These are phyloP conservation scores for Hyperopisus bebe DNA, from an alignment of 2,113 vertebrate genomes.

Conservation along the genomic window DNA sequence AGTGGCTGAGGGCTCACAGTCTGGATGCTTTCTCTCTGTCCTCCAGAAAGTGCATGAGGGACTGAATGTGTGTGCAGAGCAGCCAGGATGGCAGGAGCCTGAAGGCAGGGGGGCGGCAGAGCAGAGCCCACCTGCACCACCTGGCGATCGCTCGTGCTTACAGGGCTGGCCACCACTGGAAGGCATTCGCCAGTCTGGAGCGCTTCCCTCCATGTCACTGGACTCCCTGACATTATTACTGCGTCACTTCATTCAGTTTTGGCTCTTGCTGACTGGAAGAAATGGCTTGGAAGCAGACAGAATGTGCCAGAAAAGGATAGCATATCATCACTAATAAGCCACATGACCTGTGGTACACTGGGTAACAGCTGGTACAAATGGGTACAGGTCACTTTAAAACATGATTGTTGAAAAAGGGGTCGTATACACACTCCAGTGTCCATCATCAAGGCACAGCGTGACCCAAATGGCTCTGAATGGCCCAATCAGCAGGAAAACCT, in stretches of 20 bases:
- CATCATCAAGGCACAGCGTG: background rate
- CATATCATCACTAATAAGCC: background rate
- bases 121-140: background rate
- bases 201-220: background rate
- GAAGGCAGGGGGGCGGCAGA: background rate
- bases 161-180: background rate
- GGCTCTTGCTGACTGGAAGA: background rate
- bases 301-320: background rate
- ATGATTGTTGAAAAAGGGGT: background rate
- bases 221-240: background rate
- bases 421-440: background rate
- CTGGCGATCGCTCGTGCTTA: background rate
- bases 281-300: background rate
- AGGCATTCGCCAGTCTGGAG: background rate
- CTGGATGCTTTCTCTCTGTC: conserved; percentile 17
- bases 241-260: background rate
- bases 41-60: background rate
- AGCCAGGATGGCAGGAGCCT: background rate
- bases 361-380: background rate
- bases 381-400: background rate
- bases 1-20: conserved; percentile 9
- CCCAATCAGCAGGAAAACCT: background rate
- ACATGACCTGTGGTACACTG: background rate
- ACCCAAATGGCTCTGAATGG: background rate
- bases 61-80: background rate